Evolutionary conservation across 53 echinoderm and acorn worm species (phyloP).

Genomic region (Arbacia lixula): DNA sequence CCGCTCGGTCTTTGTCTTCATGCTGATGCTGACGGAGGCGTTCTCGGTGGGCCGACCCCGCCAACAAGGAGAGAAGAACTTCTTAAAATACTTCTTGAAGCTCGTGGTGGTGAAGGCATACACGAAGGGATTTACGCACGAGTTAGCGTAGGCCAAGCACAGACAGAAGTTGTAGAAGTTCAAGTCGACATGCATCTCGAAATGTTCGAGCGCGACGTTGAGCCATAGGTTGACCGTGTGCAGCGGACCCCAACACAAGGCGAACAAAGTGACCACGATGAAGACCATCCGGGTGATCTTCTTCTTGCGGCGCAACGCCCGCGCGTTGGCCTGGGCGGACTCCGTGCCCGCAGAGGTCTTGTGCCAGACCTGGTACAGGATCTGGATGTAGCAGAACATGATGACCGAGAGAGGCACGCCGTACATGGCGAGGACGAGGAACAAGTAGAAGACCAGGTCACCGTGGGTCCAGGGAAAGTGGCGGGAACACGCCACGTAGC

Average conservation of each 20-base stretch:
- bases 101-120: constrained; percentile 87
- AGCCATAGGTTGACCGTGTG: constrained; percentile 64
- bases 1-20: constrained; percentile 86
- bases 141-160: constrained; percentile 77
- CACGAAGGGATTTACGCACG: constrained; percentile 79
- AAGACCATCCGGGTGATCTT: constrained; percentile 98
- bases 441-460: constrained; percentile 53
- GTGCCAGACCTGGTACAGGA: constrained; percentile 91
- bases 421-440: constrained; percentile 69
- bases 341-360: constrained; percentile 90
- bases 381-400: constrained; percentile 87
- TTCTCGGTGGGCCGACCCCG: constrained; percentile 12
- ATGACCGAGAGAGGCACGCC: constrained; percentile 79
- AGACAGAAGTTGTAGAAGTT: constrained; percentile 26
- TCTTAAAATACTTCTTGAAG: constrained; percentile 84
- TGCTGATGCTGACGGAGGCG: constrained; percentile 75
- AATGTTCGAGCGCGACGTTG: background rate
- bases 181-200: background rate
- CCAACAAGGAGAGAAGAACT: constrained; percentile 63
- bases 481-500: constrained; percentile 6
- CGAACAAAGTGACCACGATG: constrained; percentile 89
- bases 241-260: constrained; percentile 90
- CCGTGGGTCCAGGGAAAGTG: constrained; percentile 57
- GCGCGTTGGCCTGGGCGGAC: constrained; percentile 89
- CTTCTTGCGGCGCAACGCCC: constrained; percentile 85